phyloP scores from a whole-genome alignment of 2,113 vertebrate species.

The human region DNA sequence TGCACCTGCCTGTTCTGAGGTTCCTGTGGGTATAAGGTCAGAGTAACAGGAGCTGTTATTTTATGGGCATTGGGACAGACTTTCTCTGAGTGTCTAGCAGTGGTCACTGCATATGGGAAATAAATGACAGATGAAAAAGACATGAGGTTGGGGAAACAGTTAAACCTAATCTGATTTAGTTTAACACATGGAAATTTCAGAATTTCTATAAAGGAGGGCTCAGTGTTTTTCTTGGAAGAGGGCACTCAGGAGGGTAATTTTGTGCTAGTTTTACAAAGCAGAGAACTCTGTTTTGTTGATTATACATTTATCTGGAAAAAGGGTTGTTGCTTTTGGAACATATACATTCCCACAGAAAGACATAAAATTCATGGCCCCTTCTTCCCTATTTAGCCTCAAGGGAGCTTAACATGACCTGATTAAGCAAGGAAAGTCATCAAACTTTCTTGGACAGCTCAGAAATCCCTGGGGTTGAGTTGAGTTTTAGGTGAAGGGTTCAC shows the following conservation, averaged over 20 bases:
- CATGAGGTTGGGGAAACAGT: too few species aligned
- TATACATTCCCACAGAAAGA: slow-evolving; percentile 53
- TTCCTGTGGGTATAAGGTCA: not conserved
- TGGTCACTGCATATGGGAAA: not conserved
- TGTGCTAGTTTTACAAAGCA: not conserved
- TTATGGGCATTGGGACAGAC: not conserved
- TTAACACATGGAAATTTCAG: not conserved
- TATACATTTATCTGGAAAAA: not conserved
- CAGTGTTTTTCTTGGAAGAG: not conserved
- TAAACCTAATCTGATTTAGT: not conserved
- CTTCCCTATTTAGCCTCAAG: slow-evolving; percentile 57
- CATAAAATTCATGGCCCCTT: not conserved
- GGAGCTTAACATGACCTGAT: slow-evolving; percentile 66
- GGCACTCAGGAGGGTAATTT: not conserved
- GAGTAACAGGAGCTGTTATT: not conserved
- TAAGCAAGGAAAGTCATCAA: slow-evolving; percentile 63
- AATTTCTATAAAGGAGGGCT: not conserved
- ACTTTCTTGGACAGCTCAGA: slow-evolving; percentile 70
- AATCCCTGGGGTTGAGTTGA: slow-evolving; percentile 76
- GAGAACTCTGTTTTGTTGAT: not conserved
- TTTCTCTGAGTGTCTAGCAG: not conserved
- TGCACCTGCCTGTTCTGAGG: not conserved
- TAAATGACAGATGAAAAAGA: not conserved
- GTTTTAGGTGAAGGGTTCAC: slow-evolving; percentile 75
- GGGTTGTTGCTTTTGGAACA: slow-evolving; percentile 15